Percentiles rank a stretch among this genome's conserved stretches.
phyloP scores from a whole-genome alignment of 2,797 vertebrate species.

The Numenius phaeopus region DNA sequence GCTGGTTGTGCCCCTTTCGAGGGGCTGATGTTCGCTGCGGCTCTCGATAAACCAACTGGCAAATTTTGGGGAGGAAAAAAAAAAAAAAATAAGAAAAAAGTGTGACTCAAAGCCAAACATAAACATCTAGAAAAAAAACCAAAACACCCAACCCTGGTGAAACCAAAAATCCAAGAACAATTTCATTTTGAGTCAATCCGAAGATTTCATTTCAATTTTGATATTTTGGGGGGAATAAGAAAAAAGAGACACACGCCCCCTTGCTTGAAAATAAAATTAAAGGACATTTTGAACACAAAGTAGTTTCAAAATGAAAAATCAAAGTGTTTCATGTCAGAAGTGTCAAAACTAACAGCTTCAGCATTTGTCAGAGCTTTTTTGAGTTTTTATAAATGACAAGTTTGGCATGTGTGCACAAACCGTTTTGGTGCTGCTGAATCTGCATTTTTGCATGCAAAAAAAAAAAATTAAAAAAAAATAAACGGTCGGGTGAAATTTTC shows the following conservation, averaged over 20 bases:
- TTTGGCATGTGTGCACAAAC: conserved; percentile 69
- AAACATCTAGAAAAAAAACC: not conserved
- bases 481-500: not conserved
- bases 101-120: conserved; percentile 17
- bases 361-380: conserved; percentile 77
- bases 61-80: not conserved
- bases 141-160: not conserved
- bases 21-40: not conserved
- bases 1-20: not conserved
- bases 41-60: conserved; percentile 38
- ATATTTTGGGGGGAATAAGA: conserved; percentile 24
- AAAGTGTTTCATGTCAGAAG: conserved; percentile 76
- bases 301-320: conserved; percentile 75
- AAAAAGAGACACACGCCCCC: conserved; percentile 29
- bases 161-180: conserved; percentile 46
- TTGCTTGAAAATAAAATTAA: conserved; percentile 76
- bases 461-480: not conserved
- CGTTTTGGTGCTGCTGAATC: conserved; percentile 72
- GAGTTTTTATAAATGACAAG: conserved; percentile 75
- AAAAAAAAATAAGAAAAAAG: not conserved
- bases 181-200: conserved; percentile 30
- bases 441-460: conserved; percentile 57
- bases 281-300: conserved; percentile 76
- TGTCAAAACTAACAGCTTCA: conserved; percentile 78
- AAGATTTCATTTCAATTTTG: conserved; percentile 67